Evolutionary conservation across 2,797 vertebrate genomes (phyloP).

Genomic region (Saxicola maurus): DNA sequence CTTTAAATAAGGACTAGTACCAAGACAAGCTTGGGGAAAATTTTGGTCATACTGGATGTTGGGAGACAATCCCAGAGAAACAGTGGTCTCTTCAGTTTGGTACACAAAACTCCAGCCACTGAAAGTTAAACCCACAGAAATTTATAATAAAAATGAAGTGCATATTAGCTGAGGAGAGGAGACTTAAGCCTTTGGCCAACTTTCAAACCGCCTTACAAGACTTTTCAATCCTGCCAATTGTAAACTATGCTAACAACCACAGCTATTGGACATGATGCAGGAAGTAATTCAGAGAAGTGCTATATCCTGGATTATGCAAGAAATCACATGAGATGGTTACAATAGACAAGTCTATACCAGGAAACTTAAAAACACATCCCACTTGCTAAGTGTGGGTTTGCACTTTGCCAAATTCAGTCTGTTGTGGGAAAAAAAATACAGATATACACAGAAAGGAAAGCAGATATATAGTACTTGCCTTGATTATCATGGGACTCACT

Average conservation of each 20-base stretch:
- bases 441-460: neutral
- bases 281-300: slow-evolving; percentile 17
- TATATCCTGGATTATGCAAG: neutral
- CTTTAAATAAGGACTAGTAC: neutral
- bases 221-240: neutral
- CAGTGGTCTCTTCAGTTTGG: neutral
- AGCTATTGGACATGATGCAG: neutral
- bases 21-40: neutral
- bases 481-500: neutral
- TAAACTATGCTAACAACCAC: neutral
- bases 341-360: neutral
- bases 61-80: neutral
- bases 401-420: neutral
- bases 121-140: neutral
- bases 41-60: neutral
- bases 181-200: neutral
- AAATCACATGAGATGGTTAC: neutral
- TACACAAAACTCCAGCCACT: neutral
- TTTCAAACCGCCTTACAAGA: neutral
- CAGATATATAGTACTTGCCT: neutral
- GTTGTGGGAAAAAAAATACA: neutral
- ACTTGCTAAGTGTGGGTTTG: neutral
- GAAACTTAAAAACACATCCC: neutral
- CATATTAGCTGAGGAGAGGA: neutral
- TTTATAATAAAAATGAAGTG: neutral